Percentiles rank a stretch among this genome's conserved stretches.
These are phyloP conservation scores for Physeter macrocephalus DNA, from an alignment of 2,113 vertebrate genomes.

Conservation along the genomic window DNA sequence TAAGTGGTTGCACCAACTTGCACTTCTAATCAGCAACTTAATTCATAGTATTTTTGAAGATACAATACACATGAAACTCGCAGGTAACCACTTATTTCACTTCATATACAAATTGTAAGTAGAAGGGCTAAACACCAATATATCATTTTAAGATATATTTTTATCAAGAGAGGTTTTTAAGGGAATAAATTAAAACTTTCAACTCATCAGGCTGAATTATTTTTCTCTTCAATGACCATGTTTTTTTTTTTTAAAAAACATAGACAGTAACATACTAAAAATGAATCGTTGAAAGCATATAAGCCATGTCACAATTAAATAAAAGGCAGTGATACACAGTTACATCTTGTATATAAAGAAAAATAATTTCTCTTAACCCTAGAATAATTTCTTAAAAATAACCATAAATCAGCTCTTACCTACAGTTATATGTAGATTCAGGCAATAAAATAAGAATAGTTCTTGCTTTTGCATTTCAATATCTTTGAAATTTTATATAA, in stretches of 20 bases:
- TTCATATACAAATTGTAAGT: background rate
- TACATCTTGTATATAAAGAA: slow-evolving; percentile 46
- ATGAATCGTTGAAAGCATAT: background rate
- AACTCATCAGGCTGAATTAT: background rate
- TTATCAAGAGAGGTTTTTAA: slow-evolving; percentile 48
- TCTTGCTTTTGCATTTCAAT: background rate
- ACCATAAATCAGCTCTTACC: background rate
- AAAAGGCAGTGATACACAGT: background rate
- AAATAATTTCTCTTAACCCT: slow-evolving; percentile 54
- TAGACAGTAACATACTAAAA: slow-evolving; percentile 29
- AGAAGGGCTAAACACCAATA: background rate
- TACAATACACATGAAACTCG: background rate
- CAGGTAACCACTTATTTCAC: background rate
- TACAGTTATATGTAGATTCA: slow-evolving; percentile 9
- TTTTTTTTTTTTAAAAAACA: background rate
- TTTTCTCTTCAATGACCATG: slow-evolving; percentile 51
- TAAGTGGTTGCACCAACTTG: background rate
- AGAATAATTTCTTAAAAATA: slow-evolving; percentile 45
- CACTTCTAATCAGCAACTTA: background rate
- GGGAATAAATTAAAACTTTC: slow-evolving; percentile 31
- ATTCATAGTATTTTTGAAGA: background rate
- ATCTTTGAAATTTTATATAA: background rate
- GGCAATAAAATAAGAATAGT: background rate
- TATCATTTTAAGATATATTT: background rate
- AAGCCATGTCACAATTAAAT: slow-evolving; percentile 36